A percentile compares a stretch with the other conserved stretches of the same genome.
Evolutionary conservation across 2,797 vertebrate genomes (phyloP).

Genomic region (Telmatherina bonti): DNA sequence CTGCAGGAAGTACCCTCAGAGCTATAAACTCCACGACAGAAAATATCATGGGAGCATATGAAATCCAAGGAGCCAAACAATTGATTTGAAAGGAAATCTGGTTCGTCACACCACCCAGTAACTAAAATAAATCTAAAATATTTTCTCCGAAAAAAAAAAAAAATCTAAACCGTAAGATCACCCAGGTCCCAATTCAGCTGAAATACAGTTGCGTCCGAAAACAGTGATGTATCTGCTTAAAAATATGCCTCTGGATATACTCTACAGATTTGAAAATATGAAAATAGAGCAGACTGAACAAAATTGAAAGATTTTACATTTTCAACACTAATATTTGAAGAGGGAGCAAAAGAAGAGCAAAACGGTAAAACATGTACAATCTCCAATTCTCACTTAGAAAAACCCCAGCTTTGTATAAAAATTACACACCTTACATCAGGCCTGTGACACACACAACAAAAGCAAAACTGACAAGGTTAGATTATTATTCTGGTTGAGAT

Average conservation of each 20-base stretch:
- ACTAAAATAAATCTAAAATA: slow-evolving; percentile 31
- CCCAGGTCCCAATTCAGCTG: slow-evolving; percentile 11
- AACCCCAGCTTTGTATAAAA: slow-evolving; percentile 51
- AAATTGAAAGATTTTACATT: slow-evolving; percentile 56
- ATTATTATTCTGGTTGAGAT: slow-evolving; percentile 16
- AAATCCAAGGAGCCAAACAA: slow-evolving; percentile 12
- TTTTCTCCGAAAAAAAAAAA: slow-evolving; percentile 27
- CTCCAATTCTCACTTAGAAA: slow-evolving; percentile 59
- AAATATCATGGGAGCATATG: not conserved
- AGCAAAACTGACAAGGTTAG: slow-evolving; percentile 41
- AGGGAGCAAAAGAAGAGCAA: slow-evolving; percentile 4
- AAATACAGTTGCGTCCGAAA: slow-evolving; percentile 33
- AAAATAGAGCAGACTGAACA: slow-evolving; percentile 61
- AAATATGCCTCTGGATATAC: slow-evolving; percentile 67
- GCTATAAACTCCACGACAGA: not conserved
- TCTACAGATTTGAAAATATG: slow-evolving; percentile 62
- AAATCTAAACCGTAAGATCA: slow-evolving; percentile 41
- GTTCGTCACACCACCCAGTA: slow-evolving; percentile 1
- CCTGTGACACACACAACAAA: slow-evolving; percentile 42
- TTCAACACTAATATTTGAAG: slow-evolving; percentile 38
- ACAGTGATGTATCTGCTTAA: slow-evolving; percentile 39
- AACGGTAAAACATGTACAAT: slow-evolving; percentile 61
- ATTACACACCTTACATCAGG: slow-evolving; percentile 60
- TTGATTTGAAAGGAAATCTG: slow-evolving; percentile 26
- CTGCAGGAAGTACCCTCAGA: not conserved